phyloP scores from a whole-genome alignment of 2,797 vertebrate species.

The Sebastes minor region DNA sequence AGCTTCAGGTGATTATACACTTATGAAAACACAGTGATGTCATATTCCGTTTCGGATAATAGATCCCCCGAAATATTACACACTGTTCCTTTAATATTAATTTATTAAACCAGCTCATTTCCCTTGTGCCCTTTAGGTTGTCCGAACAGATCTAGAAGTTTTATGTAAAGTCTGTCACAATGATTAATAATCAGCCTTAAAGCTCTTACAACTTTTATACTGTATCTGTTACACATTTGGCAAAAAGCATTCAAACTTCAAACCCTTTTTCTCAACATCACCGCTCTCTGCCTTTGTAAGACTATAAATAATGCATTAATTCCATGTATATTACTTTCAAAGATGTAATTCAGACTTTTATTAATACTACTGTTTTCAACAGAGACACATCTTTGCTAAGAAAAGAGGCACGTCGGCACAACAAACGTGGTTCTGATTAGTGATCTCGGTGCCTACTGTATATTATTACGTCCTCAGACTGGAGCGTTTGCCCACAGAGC shows the following conservation, averaged over 20 bases:
- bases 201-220: background rate
- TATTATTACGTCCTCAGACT: slow-evolving; percentile 57
- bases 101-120: background rate
- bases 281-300: background rate
- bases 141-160: background rate
- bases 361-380: slow-evolving; percentile 6
- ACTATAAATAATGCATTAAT: slow-evolving; percentile 9
- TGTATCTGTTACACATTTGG: slow-evolving; percentile 15
- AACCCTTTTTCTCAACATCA: background rate
- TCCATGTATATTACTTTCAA: background rate
- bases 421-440: slow-evolving; percentile 58
- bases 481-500: slow-evolving; percentile 35
- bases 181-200: background rate
- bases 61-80: too few relatives aligned
- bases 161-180: background rate
- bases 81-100: background rate
- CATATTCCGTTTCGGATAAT: too few relatives aligned
- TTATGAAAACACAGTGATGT: too few relatives aligned
- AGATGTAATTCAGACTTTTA: slow-evolving; percentile 1
- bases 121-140: background rate
- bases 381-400: background rate
- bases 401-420: background rate
- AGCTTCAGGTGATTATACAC: too few relatives aligned
- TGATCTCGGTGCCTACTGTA: slow-evolving; percentile 48
- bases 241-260: background rate